phyloP scores from a whole-genome alignment of 2,113 vertebrate species.

The Micromys minutus region DNA sequence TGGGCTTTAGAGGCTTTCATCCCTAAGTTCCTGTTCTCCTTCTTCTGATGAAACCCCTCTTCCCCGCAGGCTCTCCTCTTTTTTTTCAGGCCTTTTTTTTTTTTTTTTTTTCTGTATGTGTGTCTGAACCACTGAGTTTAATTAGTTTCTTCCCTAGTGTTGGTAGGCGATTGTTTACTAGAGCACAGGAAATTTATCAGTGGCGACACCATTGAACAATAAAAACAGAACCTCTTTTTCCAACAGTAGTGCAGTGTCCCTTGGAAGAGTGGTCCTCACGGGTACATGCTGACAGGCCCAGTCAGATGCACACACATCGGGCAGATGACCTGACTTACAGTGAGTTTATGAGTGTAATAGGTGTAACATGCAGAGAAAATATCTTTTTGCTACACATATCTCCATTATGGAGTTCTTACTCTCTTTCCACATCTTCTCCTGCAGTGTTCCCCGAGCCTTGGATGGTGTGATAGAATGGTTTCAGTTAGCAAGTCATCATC shows the following conservation, averaged over 20 bases:
- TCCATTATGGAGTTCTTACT: background rate
- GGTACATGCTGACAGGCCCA: background rate
- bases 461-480: too few relatives aligned
- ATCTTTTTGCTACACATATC: background rate
- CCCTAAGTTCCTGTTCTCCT: background rate
- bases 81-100: background rate
- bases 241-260: background rate
- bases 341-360: too few relatives aligned
- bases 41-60: background rate
- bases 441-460: background rate
- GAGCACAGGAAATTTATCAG: background rate
- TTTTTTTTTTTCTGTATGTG: background rate
- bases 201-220: background rate
- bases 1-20: background rate
- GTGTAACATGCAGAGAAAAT: background rate
- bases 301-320: background rate
- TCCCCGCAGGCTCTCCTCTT: background rate
- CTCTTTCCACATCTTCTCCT: background rate
- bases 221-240: background rate
- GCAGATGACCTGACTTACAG: background rate
- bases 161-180: background rate
- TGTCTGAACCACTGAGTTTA: background rate
- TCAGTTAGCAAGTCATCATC: background rate
- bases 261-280: background rate
- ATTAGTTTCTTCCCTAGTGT: background rate